phyloP scores from a whole-genome alignment of 2,888 invertebrate species.

The Apoderus coryli region DNA sequence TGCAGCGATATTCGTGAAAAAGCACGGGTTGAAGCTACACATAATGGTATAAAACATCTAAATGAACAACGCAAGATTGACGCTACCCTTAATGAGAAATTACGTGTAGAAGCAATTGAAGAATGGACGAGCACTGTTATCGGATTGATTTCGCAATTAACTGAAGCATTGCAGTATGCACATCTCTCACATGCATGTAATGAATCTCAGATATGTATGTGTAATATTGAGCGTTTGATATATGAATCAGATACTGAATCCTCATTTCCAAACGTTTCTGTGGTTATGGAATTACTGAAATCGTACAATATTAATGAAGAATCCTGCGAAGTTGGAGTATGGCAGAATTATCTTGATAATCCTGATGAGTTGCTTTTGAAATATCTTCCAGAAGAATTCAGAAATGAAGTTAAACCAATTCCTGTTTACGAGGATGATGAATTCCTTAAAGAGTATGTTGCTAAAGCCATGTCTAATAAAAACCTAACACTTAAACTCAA shows the following conservation, averaged over 20 bases:
- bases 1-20: conserved; percentile 27
- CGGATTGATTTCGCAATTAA: too few species aligned
- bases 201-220: too few species aligned
- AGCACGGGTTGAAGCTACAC: conserved; percentile 26
- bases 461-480: conserved; percentile 31
- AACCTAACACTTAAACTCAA: too few species aligned
- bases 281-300: too few species aligned
- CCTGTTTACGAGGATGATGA: conserved; percentile 30
- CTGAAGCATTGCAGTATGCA: too few species aligned
- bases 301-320: too few species aligned
- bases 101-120: conserved; percentile 25
- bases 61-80: conserved; percentile 21
- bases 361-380: conserved; percentile 16
- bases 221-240: too few species aligned
- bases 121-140: conserved; percentile 28
- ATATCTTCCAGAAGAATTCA: conserved; percentile 20
- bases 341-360: conserved; percentile 14
- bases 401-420: conserved; percentile 18
- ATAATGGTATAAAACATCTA: conserved; percentile 20
- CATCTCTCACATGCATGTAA: too few species aligned
- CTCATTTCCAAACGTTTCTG: too few species aligned
- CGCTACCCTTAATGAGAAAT: conserved; percentile 16
- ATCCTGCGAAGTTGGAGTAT: conserved; percentile 8
- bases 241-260: too few species aligned
- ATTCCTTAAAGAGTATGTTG: conserved; percentile 36